phyloP scores from a whole-genome alignment of 2,113 vertebrate genomes.

The Galbula dea region DNA sequence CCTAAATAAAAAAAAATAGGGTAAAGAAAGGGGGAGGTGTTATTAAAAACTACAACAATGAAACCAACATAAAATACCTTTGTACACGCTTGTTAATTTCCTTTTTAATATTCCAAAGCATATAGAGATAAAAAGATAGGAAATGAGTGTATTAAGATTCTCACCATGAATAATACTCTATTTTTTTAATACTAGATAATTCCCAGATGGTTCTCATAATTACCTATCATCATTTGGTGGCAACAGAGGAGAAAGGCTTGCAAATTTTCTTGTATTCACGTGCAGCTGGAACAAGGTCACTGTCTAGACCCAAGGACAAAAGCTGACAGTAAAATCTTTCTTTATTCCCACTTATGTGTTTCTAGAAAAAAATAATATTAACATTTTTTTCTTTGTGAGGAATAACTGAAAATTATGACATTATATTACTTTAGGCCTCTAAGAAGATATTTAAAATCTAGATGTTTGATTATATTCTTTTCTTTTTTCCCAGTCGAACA shows the following conservation, averaged over 20 bases:
- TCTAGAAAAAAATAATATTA: not conserved
- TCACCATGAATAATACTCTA: not conserved
- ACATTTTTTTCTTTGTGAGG: not conserved
- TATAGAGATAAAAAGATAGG: not conserved
- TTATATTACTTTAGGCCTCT: not conserved
- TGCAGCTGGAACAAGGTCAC: conserved; percentile 27
- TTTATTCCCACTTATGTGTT: not conserved
- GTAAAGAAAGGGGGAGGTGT: not conserved
- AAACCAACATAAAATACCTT: not conserved
- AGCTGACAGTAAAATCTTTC: not conserved
- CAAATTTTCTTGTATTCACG: conserved; percentile 16
- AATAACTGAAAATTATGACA: not conserved
- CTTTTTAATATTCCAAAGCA: not conserved
- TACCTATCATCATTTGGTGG: conserved; percentile 5
- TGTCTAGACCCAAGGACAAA: conserved; percentile 28
- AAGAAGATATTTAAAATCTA: not conserved
- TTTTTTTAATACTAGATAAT: conserved; percentile 43
- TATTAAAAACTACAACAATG: not conserved
- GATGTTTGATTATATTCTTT: not conserved
- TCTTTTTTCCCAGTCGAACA: not conserved
- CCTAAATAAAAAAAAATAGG: not conserved
- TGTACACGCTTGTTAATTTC: not conserved
- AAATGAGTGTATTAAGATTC: conserved; percentile 15
- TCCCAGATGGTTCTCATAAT: conserved; percentile 49
- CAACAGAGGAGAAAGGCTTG: not conserved